phyloP scores from a whole-genome alignment of 1,140 invertebrate genomes.

The Probaryconus sp. region DNA sequence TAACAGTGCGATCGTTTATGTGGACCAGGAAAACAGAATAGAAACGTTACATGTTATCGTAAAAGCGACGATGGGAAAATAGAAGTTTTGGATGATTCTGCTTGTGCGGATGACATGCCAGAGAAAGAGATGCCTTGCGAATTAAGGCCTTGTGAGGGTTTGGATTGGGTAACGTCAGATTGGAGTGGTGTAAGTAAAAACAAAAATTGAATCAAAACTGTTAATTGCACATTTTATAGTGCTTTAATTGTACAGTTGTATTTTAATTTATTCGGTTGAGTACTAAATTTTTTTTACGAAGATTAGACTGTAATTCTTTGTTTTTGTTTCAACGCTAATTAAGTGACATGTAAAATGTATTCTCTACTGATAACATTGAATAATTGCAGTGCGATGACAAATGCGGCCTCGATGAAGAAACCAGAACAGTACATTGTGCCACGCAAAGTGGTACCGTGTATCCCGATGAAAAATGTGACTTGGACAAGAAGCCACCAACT shows the following conservation, averaged over 20 bases:
- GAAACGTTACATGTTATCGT: slow-evolving; percentile 86
- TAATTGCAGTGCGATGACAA: slow-evolving; percentile 83
- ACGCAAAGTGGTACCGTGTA: slow-evolving; percentile 85
- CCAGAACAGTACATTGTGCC: slow-evolving; percentile 85
- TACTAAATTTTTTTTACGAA: not conserved
- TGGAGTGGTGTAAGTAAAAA: slow-evolving; percentile 90
- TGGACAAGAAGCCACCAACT: slow-evolving; percentile 80
- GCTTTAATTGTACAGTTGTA: no score
- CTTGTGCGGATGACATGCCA: slow-evolving; percentile 85
- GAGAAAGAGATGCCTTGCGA: slow-evolving; percentile 84
- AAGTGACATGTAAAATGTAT: slow-evolving; percentile 61
- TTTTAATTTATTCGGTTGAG: slow-evolving; percentile 36
- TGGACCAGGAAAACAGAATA: slow-evolving; percentile 87
- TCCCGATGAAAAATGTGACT: slow-evolving; percentile 82
- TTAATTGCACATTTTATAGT: no score
- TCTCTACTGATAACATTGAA: slow-evolving; percentile 26
- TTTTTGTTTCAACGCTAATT: slow-evolving; percentile 37
- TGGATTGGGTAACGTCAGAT: slow-evolving; percentile 92
- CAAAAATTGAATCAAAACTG: no score
- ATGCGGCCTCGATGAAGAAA: slow-evolving; percentile 86
- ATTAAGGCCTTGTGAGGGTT: slow-evolving; percentile 90
- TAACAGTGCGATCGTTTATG: slow-evolving; percentile 91
- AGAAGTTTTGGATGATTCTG: slow-evolving; percentile 83
- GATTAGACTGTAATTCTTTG: slow-evolving; percentile 26
- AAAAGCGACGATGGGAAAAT: slow-evolving; percentile 84